phyloP scores from a whole-genome alignment of 2,113 vertebrate genomes.

The Lipophrys pholis region DNA sequence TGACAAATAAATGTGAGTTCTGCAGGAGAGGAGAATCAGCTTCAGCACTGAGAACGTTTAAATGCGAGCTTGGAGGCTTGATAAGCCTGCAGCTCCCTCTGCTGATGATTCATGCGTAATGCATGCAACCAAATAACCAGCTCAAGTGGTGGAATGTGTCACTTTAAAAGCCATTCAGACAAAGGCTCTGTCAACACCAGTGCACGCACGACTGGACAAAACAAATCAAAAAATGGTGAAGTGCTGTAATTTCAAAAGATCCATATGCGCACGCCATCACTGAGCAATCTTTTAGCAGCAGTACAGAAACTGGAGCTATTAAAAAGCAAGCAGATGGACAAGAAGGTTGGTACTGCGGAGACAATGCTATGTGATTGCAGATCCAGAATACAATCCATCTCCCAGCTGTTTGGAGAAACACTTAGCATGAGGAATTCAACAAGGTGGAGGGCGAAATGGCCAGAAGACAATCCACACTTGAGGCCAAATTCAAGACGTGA shows the following conservation, averaged over 20 bases:
- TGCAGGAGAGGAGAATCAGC: background rate
- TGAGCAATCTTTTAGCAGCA: slow-evolving; percentile 2
- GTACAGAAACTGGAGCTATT: background rate
- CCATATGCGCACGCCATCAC: background rate
- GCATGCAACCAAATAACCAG: slow-evolving; percentile 30
- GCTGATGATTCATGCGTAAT: slow-evolving; percentile 31
- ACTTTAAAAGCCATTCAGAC: slow-evolving; percentile 3
- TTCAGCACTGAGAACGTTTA: background rate
- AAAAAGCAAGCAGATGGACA: slow-evolving; percentile 30
- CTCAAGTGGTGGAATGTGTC: background rate
- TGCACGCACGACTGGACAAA: background rate
- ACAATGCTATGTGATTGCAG: slow-evolving; percentile 35
- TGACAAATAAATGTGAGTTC: background rate
- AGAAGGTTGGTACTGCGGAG: background rate
- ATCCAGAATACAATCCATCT: slow-evolving; percentile 32
- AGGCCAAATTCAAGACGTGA: slow-evolving; percentile 19
- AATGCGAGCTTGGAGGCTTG: too few relatives aligned
- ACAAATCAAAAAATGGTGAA: slow-evolving; percentile 12
- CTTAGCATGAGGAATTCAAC: slow-evolving; percentile 1
- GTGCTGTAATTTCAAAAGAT: background rate
- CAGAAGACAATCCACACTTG: background rate
- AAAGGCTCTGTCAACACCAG: slow-evolving; percentile 7
- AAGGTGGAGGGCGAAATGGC: slow-evolving; percentile 18
- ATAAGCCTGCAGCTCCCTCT: slow-evolving; percentile 67
- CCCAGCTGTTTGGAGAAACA: background rate